phyloP scores from a whole-genome alignment of 1,140 invertebrate genomes.

The Chymomyza costata region DNA sequence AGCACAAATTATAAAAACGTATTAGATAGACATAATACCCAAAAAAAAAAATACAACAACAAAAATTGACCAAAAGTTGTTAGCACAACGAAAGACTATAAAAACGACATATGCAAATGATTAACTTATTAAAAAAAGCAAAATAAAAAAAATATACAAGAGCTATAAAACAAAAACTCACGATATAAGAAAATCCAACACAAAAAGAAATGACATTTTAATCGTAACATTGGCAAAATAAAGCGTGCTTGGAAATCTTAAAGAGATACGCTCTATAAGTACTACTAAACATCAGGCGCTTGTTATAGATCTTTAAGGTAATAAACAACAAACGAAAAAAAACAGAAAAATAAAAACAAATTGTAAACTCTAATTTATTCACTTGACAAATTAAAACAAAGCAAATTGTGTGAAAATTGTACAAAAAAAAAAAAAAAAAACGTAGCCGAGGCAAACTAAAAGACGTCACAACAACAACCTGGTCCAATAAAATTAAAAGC shows the following conservation, averaged over 20 bases:
- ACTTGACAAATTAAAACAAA: conserved; percentile 31
- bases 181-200: no score
- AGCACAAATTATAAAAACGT: no score
- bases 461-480: conserved; percentile 13
- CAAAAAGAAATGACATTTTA: conserved; percentile 69
- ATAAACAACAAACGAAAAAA: no score
- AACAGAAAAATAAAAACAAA: no score
- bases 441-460: conserved; percentile 17
- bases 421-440: no score
- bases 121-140: conserved; percentile 41
- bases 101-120: conserved; percentile 65
- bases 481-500: no score
- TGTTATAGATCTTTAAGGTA: no score
- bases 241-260: no score
- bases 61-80: neutral
- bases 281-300: conserved; percentile 7
- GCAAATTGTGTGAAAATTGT: conserved; percentile 25
- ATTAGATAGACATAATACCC: no score
- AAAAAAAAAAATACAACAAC: neutral
- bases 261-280: conserved; percentile 20
- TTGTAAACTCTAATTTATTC: conserved; percentile 18
- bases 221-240: conserved; percentile 40
- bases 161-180: no score
- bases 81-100: conserved; percentile 31
- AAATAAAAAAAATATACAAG: no score